These are phyloP conservation scores for Pseudolycoriella hygida DNA, from an alignment of 2,888 invertebrate species.

Conservation along the genomic window DNA sequence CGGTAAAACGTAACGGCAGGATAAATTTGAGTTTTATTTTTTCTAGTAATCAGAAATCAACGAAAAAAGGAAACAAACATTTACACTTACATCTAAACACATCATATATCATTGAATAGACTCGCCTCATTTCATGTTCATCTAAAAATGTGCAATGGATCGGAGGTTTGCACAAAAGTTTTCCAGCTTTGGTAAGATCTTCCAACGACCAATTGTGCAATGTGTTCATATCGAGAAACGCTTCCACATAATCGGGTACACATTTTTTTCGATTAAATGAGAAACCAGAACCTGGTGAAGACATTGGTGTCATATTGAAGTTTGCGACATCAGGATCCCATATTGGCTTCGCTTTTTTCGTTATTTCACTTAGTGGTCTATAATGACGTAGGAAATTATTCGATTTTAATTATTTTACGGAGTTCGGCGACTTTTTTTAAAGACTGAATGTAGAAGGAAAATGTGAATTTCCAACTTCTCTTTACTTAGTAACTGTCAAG, in stretches of 20 bases:
- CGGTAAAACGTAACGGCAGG: too few relatives aligned
- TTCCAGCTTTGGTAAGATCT: slow-evolving; percentile 23
- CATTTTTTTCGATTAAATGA: slow-evolving; percentile 14
- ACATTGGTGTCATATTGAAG: slow-evolving; percentile 16
- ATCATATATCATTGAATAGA: slow-evolving; percentile 36
- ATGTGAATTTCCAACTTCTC: too few relatives aligned
- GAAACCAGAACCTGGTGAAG: slow-evolving; percentile 15
- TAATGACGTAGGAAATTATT: not conserved
- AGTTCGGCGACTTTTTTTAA: too few relatives aligned
- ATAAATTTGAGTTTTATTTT: too few relatives aligned
- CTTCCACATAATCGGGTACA: slow-evolving; percentile 17
- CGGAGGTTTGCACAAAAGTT: slow-evolving; percentile 20
- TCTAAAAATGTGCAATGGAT: slow-evolving; percentile 20
- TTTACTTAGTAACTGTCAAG: too few relatives aligned
- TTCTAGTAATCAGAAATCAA: too few relatives aligned
- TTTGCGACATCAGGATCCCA: slow-evolving; percentile 19
- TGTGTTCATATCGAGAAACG: slow-evolving; percentile 15
- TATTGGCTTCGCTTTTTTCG: slow-evolving; percentile 12
- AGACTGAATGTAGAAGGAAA: too few relatives aligned
- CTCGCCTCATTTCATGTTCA: slow-evolving; percentile 36
- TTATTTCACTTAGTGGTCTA: slow-evolving; percentile 4
- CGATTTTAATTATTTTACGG: not conserved
- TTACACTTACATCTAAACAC: slow-evolving; percentile 37
- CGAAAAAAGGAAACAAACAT: too few relatives aligned
- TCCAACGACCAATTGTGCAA: slow-evolving; percentile 19